Evolutionary conservation across 2,797 vertebrate species (phyloP), one percentile per base, ranked within the genome.

Genomic region (Nyctalus aviator): DNA sequence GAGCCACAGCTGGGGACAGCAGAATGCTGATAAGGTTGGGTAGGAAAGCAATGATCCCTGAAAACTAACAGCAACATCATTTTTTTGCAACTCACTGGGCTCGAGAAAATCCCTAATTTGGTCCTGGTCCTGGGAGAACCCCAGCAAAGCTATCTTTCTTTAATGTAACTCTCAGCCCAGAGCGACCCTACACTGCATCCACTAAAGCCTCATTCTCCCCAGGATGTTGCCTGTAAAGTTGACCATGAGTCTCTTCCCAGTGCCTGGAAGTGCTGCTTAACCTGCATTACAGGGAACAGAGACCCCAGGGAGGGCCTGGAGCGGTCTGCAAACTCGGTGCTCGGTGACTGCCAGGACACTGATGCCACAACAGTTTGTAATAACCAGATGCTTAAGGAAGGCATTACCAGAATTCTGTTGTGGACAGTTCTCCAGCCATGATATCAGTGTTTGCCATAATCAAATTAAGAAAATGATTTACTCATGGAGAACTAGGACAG

Each of bases 341-440:
- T 69, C 89, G 90, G 95, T 89, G 72, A 41, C 88, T 92, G 75
- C 96, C 96, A 94, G 96, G 94, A 85, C 64, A 83, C 94, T 57
- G 95, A 94, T 97, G 95, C 96, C 96, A 96, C 93, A 95, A 96
- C 73, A 86, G 93, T 97, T 94, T 90, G 96, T 96, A 94, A 97
- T 96, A 89, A 96, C 93, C 89, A 76, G 94, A 94, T 90, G 72
- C 93, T 89, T 85, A 78, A 84, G 94, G 95, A 78, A 88, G 93
- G 94, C 96, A 84, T 82, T 95, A 14, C 87, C 87, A 50, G 79
- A 92, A 30, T 17, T 62, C 27, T 62, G 27, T 30, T 25, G 11
- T n/a, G 59, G 59, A 30, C 27, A 62, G 27, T 62, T 64, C 30
- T 64, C 62, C 62, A 64, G 59, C 6, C 59, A n/a, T 64, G 62